Conservation (phyloP, 2,888 invertebrate genomes). For the Polydrusus cervinus region DNA sequence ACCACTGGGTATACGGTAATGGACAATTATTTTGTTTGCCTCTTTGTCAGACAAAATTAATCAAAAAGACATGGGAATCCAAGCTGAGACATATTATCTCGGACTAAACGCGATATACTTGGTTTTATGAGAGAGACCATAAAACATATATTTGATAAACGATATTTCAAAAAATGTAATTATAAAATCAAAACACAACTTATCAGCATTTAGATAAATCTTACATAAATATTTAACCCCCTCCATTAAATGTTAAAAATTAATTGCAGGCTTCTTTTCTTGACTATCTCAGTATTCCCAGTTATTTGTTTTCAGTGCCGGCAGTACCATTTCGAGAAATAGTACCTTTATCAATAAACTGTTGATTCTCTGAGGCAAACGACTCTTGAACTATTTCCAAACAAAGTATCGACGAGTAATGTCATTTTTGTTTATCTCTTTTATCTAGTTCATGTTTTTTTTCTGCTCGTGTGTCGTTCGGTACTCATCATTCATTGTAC, state of each 20-base stretch:
- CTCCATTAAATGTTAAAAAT: constrained; percentile 47
- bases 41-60: too few species aligned
- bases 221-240: constrained; percentile 51
- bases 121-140: not conserved
- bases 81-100: too few species aligned
- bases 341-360: constrained; percentile 32
- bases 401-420: constrained; percentile 19
- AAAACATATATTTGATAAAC: constrained; percentile 2
- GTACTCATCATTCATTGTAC: not conserved
- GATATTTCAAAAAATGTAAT: constrained; percentile 11
- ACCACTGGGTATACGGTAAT: too few species aligned
- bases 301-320: constrained; percentile 48
- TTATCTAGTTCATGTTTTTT: constrained; percentile 21
- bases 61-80: too few species aligned
- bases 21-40: too few species aligned
- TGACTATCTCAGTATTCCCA: constrained; percentile 24
- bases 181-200: constrained; percentile 11
- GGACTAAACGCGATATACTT: too few species aligned
- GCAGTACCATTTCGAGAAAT: constrained; percentile 42
- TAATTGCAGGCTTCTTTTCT: constrained; percentile 48
- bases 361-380: constrained; percentile 22
- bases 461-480: not conserved
- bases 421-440: constrained; percentile 35
- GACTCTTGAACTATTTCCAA: constrained; percentile 13
- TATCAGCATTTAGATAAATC: constrained; percentile 43